phyloP scores from a whole-genome alignment of 2,888 invertebrate genomes.

The Listrodromus nycthemerus region DNA sequence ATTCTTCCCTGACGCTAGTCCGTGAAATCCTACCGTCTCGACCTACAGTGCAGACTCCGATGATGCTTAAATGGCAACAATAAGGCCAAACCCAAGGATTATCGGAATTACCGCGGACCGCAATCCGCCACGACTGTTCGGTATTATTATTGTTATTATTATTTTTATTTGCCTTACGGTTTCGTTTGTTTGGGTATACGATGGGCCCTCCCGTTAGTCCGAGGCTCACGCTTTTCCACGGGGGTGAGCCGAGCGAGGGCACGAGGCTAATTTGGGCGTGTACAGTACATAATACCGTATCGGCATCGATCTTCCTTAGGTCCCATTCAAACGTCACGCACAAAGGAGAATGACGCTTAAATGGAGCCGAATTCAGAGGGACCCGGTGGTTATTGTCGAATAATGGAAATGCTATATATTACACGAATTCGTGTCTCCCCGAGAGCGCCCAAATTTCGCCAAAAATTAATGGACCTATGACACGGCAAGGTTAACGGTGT shows the following conservation, averaged over 20 bases:
- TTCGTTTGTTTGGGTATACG: slow-evolving; percentile 59
- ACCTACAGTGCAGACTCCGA: slow-evolving; percentile 36
- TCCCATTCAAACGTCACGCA: slow-evolving; percentile 52
- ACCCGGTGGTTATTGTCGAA: slow-evolving; percentile 37
- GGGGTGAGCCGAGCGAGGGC: slow-evolving; percentile 52
- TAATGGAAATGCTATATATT: slow-evolving; percentile 44
- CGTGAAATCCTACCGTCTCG: not conserved
- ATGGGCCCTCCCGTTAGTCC: slow-evolving; percentile 49
- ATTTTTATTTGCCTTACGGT: slow-evolving; percentile 69
- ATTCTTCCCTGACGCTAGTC: slow-evolving; percentile 19
- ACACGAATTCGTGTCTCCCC: not conserved
- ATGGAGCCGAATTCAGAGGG: slow-evolving; percentile 50
- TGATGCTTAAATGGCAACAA: slow-evolving; percentile 68
- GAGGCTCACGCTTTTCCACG: slow-evolving; percentile 51
- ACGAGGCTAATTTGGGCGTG: slow-evolving; percentile 68
- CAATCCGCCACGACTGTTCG: slow-evolving; percentile 52
- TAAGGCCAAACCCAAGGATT: slow-evolving; percentile 67
- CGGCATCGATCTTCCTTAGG: slow-evolving; percentile 66
- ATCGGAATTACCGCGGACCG: slow-evolving; percentile 65
- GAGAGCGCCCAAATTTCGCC: not conserved
- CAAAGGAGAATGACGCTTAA: slow-evolving; percentile 61
- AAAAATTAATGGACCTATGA: not conserved
- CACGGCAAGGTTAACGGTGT: not conserved
- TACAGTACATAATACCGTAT: slow-evolving; percentile 59
- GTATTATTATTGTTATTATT: slow-evolving; percentile 67